Evolutionary conservation across 2,113 vertebrate genomes (phyloP).

Genomic region (Campylorhamphus procurvoides): DNA sequence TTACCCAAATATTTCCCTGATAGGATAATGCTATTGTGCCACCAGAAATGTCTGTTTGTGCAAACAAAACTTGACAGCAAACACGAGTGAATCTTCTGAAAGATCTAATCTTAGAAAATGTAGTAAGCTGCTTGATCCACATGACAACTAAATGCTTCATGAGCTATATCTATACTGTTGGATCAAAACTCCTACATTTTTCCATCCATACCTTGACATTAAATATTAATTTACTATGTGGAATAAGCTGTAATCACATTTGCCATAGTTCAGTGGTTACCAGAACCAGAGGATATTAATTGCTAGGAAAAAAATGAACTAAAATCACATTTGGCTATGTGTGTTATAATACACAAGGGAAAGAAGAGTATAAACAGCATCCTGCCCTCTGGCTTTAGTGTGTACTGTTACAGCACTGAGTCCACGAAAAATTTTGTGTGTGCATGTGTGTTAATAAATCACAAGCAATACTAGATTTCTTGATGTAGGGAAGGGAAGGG

Average conservation of each 20-base stretch:
- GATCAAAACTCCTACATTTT: not conserved
- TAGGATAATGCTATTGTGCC: not conserved
- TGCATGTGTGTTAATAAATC: not conserved
- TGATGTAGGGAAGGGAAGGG: not conserved
- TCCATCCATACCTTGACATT: not conserved
- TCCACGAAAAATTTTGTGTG: not conserved
- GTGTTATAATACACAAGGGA: not conserved
- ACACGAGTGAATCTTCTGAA: slow-evolving; percentile 1
- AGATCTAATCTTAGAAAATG: not conserved
- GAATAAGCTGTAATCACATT: not conserved
- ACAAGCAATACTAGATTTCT: not conserved
- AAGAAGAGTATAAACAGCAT: not conserved
- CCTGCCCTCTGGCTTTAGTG: not conserved
- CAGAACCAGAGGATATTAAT: not conserved
- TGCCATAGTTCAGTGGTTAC: not conserved
- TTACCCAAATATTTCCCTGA: not conserved
- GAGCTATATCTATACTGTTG: not conserved
- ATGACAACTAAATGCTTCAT: not conserved
- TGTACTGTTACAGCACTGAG: not conserved
- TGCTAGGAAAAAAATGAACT: not conserved
- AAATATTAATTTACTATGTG: not conserved
- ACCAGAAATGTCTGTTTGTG: not conserved
- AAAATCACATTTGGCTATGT: not conserved
- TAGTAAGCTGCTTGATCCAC: not conserved
- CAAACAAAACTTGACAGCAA: not conserved